phyloP scores from a whole-genome alignment of 2,113 vertebrate species.

The Perca fluviatilis region DNA sequence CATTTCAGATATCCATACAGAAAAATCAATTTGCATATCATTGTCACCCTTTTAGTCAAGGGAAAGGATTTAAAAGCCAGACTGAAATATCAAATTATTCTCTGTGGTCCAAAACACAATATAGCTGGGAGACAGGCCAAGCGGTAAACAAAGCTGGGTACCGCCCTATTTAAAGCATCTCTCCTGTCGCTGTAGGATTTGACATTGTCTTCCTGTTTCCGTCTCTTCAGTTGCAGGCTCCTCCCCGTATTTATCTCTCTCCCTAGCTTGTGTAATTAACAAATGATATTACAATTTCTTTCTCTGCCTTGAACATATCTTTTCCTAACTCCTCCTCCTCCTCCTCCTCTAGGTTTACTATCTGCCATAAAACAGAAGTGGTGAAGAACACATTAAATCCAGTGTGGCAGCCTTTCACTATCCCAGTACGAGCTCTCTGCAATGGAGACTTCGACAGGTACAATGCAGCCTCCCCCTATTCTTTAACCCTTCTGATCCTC shows the following conservation, averaged over 20 bases:
- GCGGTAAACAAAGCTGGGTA: conserved; percentile 37
- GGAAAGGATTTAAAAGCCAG: conserved; percentile 26
- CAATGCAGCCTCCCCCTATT: neutral
- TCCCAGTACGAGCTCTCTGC: conserved; percentile 81
- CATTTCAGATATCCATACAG: conserved; percentile 34
- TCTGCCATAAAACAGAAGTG: conserved; percentile 84
- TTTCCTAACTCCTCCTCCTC: conserved; percentile 11
- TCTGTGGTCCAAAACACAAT: conserved; percentile 47
- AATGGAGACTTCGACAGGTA: conserved; percentile 84
- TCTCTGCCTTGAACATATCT: neutral
- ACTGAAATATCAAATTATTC: conserved; percentile 56
- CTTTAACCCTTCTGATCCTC: conserved; percentile 1
- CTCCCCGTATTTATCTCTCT: conserved; percentile 28
- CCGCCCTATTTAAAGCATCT: conserved; percentile 38
- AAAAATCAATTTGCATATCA: conserved; percentile 54
- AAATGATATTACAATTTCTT: conserved; percentile 7
- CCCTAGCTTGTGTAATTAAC: conserved; percentile 17
- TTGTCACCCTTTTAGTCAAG: conserved; percentile 33
- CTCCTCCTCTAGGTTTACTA: conserved; percentile 74
- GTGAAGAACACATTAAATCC: conserved; percentile 84
- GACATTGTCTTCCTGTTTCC: conserved; percentile 16
- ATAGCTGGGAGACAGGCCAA: conserved; percentile 47
- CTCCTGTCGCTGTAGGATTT: conserved; percentile 17
- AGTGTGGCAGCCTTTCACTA: conserved; percentile 81
- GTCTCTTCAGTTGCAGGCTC: conserved; percentile 7